Evolutionary conservation across 2,888 invertebrate species (phyloP).

Genomic region (Acanthosepion esculentum): DNA sequence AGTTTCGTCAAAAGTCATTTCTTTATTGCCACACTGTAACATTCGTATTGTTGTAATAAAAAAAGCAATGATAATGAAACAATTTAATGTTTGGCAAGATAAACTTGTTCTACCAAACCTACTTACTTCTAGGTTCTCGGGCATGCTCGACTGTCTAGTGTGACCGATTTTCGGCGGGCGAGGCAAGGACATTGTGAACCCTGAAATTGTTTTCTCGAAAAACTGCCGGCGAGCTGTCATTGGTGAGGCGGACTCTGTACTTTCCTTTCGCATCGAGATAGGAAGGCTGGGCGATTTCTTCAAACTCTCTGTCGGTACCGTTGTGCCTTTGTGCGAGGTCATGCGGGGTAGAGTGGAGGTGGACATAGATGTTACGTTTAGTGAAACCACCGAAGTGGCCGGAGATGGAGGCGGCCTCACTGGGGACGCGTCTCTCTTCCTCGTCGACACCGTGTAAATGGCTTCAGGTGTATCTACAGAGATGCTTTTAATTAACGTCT

Average conservation of each 20-base stretch:
- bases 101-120: not conserved
- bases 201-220: slow-evolving; percentile 58
- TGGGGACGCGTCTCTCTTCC: not conserved
- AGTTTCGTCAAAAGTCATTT: too few species aligned
- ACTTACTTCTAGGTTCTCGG: slow-evolving; percentile 54
- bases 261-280: slow-evolving; percentile 51
- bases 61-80: too few species aligned
- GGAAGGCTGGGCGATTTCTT: not conserved
- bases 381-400: slow-evolving; percentile 47
- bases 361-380: slow-evolving; percentile 53
- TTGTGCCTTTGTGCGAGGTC: slow-evolving; percentile 48
- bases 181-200: slow-evolving; percentile 60
- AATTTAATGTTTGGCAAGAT: too few species aligned
- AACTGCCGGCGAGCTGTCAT: slow-evolving; percentile 64
- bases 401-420: slow-evolving; percentile 38
- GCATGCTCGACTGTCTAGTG: slow-evolving; percentile 51
- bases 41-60: too few species aligned
- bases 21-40: too few species aligned
- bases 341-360: slow-evolving; percentile 50
- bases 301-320: slow-evolving; percentile 42
- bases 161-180: slow-evolving; percentile 52
- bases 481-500: slow-evolving; percentile 36
- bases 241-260: slow-evolving; percentile 61
- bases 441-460: not conserved
- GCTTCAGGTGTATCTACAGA: slow-evolving; percentile 20